These are phyloP conservation scores for Hesperia comma DNA, from an alignment of 2,888 invertebrate genomes.

Conservation along the genomic window DNA sequence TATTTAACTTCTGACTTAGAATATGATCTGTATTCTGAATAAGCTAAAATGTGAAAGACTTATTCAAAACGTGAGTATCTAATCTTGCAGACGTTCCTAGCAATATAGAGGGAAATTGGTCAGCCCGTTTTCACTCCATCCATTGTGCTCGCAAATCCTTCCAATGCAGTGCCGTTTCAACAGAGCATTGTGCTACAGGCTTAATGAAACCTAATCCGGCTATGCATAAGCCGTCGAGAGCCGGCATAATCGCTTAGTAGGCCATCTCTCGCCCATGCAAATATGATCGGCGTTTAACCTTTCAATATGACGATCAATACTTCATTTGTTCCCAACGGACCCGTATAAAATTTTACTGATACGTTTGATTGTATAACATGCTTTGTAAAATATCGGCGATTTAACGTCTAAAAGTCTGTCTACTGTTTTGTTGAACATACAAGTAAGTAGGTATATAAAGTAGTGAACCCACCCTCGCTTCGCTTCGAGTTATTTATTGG, in stretches of 20 bases:
- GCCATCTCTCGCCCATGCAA: constrained; percentile 11
- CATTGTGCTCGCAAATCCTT: constrained; percentile 20
- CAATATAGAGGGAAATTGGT: constrained; percentile 4
- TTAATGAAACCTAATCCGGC: constrained; percentile 34
- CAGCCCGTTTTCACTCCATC: constrained; percentile 6
- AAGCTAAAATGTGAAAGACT: neutral
- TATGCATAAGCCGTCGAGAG: constrained; percentile 40
- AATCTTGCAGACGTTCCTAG: neutral
- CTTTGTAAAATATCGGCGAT: too few relatives aligned
- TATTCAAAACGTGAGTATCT: neutral
- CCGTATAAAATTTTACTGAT: neutral
- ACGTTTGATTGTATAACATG: constrained; percentile 1
- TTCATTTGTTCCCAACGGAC: neutral
- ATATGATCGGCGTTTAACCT: constrained; percentile 18
- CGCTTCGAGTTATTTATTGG: too few relatives aligned
- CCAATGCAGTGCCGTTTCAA: constrained; percentile 16
- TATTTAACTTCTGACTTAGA: too few relatives aligned
- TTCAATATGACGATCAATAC: constrained; percentile 8
- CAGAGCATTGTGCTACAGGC: constrained; percentile 28
- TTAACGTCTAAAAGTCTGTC: too few relatives aligned
- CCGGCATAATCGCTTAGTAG: constrained; percentile 33
- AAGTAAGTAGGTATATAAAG: too few relatives aligned
- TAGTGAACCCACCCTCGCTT: too few relatives aligned
- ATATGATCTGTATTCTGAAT: too few relatives aligned
- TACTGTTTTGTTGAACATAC: too few relatives aligned